Evolutionary conservation across 1,140 invertebrate genomes (phyloP), one percentile per base, ranked within the genome.

Genomic region (Araneus ventricosus): DNA sequence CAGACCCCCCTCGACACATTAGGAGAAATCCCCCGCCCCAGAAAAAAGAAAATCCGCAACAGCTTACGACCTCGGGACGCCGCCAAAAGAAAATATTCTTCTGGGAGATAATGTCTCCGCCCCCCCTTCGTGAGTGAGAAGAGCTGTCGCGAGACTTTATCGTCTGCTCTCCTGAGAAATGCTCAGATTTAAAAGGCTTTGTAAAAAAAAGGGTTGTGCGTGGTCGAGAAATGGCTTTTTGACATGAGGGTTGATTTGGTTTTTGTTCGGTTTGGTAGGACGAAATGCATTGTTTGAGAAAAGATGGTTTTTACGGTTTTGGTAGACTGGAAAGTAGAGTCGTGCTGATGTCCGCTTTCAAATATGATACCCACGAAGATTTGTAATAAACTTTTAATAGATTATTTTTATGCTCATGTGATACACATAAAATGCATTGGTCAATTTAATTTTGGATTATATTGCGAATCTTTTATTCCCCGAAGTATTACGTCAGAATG

Each of bases 11-110:
- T 6, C 34, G 30, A 14, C 30, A 75, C 70, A 75, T 75, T 75
- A 75, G 30, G 70, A 75, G 34, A 75, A 75, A 34, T 37, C 70
- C 34, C 30, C 14, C 30, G 22, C 70, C 30, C 34, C 34, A 30
- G 8, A 27, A 27, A 20, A 75, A 75, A 75, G 70, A 75, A 75
- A 75, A 75, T 75, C 70, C 70, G 34, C 70, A 75, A 75, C 70
- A 75, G 70, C 70, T 75, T 75, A 75, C 30, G 70, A 75, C 70
- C 70, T 75, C 70, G 70, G 70, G 30, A 75, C 30, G 70, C 70
- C 30, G 34, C 27, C 30, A 75, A 37, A 34, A 34, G 30, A 75
- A 75, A 37, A 20, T 30, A 34, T 75, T 34, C 30, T 75, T 27
- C 14, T 30, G 70, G 70, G 14, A 75, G 70, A 75, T 75, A 75